Conservation (phyloP, 1,140 invertebrate species). For the Caligus rogercresseyi region DNA sequence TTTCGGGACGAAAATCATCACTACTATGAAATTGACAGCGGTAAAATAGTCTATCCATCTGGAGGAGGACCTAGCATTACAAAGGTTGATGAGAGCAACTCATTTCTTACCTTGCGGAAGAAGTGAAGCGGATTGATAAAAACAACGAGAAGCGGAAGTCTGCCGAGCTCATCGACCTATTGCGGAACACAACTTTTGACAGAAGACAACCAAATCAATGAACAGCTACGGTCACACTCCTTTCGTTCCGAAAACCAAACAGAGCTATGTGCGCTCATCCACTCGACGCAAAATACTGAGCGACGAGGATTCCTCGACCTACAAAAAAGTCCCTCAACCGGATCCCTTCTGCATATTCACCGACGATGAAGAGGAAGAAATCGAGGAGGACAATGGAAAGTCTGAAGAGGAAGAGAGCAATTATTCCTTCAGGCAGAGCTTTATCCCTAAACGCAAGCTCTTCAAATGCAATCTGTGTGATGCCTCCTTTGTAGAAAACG, state of each 20-base stretch:
- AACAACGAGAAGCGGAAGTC: slow-evolving; percentile 9
- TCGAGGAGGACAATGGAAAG: not conserved
- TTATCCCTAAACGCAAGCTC: not conserved
- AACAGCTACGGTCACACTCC: not conserved
- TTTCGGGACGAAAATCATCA: not conserved
- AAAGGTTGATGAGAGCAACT: not conserved
- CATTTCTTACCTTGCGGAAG: slow-evolving; percentile 1
- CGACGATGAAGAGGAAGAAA: not conserved
- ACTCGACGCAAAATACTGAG: not conserved
- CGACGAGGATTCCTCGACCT: not conserved
- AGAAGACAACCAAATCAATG: not conserved
- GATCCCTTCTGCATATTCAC: not conserved
- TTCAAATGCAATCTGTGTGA: slow-evolving; percentile 16
- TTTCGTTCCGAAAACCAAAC: not conserved
- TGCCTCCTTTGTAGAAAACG: slow-evolving; percentile 7
- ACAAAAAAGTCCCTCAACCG: slow-evolving; percentile 4
- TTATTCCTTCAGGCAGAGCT: not conserved
- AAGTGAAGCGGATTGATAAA: slow-evolving; percentile 6
- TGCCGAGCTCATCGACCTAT: not conserved
- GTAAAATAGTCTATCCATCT: not conserved
- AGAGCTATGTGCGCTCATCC: not conserved
- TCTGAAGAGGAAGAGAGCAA: not conserved
- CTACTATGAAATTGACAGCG: slow-evolving; percentile 5
- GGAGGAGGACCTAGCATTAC: not conserved
- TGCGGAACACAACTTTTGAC: not conserved